Conservation (phyloP, 1,140 invertebrate genomes). For the Archivesica marissinica region DNA sequence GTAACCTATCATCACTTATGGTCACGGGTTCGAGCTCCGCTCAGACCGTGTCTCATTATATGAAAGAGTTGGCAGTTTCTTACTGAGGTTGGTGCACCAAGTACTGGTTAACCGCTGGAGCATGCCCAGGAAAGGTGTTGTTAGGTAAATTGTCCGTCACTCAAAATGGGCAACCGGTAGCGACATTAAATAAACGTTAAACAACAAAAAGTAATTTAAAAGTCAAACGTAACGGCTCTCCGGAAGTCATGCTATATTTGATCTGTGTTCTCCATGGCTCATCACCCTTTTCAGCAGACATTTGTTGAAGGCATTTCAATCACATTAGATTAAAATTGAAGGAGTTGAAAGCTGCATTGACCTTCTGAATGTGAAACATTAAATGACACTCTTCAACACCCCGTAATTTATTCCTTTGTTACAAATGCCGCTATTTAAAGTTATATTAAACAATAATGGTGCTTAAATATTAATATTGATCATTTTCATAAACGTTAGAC, state of each 20-base stretch:
- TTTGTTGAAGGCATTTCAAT: conserved; percentile 21
- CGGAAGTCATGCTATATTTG: conserved; percentile 6
- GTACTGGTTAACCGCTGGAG: too few species aligned
- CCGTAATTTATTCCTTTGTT: conserved; percentile 22
- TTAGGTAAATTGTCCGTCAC: too few species aligned
- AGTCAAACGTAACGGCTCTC: background rate
- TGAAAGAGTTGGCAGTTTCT: too few species aligned
- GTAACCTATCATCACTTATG: too few species aligned
- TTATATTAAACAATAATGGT: conserved; percentile 16
- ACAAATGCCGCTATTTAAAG: conserved; percentile 30
- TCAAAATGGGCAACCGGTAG: too few species aligned
- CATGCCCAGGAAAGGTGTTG: too few species aligned
- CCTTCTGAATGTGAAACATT: background rate
- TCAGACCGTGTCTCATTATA: too few species aligned
- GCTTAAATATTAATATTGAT: conserved; percentile 45
- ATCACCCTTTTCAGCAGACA: background rate
- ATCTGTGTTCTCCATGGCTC: background rate
- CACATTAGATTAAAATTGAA: conserved; percentile 25
- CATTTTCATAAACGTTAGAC: conserved; percentile 22
- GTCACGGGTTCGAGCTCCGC: too few species aligned
- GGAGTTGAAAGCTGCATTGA: conserved; percentile 36
- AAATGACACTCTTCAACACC: conserved; percentile 18
- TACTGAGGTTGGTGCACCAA: too few species aligned
- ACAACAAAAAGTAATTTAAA: too few species aligned
- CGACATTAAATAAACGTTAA: too few species aligned